These are phyloP conservation scores for Romanogobio albipinnatus DNA, from an alignment of 2,113 vertebrate species.

Conservation along the genomic window DNA sequence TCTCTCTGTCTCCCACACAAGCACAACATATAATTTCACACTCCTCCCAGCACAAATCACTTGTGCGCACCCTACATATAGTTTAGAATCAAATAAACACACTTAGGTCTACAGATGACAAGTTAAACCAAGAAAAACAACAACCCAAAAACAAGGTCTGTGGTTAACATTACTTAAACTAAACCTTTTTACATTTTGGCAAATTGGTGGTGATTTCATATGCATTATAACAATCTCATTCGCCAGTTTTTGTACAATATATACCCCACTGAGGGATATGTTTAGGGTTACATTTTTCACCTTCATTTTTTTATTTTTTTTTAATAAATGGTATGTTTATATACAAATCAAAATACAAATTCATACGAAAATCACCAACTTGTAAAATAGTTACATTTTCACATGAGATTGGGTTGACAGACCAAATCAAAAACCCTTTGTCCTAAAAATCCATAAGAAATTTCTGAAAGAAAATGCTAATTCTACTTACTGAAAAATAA, in stretches of 20 bases:
- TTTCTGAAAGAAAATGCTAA: not conserved
- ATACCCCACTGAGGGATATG: not conserved
- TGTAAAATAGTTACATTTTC: not conserved
- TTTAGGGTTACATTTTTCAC: not conserved
- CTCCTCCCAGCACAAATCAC: not conserved
- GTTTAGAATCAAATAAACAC: not conserved
- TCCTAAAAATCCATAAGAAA: not conserved
- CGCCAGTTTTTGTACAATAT: not conserved
- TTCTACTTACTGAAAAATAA: not conserved
- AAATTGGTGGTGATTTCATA: not conserved
- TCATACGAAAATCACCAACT: not conserved
- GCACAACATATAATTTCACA: constrained; percentile 4
- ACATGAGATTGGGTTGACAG: not conserved
- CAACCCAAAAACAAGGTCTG: not conserved
- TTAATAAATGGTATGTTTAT: not conserved
- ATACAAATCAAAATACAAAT: not conserved
- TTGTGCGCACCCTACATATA: not conserved
- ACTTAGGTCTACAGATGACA: not conserved
- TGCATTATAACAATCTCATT: not conserved
- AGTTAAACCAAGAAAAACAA: not conserved
- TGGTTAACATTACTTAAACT: not conserved
- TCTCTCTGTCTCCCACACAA: not conserved
- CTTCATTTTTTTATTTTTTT: not conserved
- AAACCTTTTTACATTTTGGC: not conserved
- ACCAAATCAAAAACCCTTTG: not conserved